Evolutionary conservation across 1,140 invertebrate genomes (phyloP), one percentile per base, ranked within the genome.

Genomic region (Dryas iulia): DNA sequence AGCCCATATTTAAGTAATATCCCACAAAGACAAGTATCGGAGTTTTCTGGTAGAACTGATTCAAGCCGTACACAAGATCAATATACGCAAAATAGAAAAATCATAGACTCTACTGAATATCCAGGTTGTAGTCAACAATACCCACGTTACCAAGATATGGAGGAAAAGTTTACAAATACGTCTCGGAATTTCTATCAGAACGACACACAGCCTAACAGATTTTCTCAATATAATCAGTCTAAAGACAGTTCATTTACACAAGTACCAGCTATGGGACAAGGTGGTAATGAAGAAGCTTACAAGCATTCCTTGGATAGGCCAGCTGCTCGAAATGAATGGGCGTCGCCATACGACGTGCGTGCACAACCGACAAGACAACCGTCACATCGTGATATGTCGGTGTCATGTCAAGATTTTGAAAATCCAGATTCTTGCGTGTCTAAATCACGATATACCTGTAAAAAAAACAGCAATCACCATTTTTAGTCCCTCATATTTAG

Each of bases 381-480:
- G 18, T 18, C 21, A 2, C 39, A 47, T 10, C 7, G 8, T 18
- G 39, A 47, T 10, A 21, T 18, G 14, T 3, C 39, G 8, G 12
- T 47, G 7, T 47, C 39, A 21, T 14, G n/a, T 66, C 61, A 54
- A 63, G 53, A 35, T 59, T 18, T 30, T 39, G 12, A 8, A 23
- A 66, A 25, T 18, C 33, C 25, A n/a, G 6, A 28, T 47, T 14
- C 56, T 8, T 28, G 26, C 8, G 23, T 18, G 30, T 25, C 53
- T 4, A 35, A 24, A 28, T 5, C 6, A 21, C 18, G 39, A 2
- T 18, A 8, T 47, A 7, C 47, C 2, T 65, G 31, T 57, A 60
- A 58, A 66, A n/a, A 35, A 58, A 39, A 35, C 69, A 39, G 57
- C 69, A 2, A 52, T 64, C 25, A 39, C 61, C n/a, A 64, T 66